Evolutionary conservation across 2,113 vertebrate genomes (phyloP).

Genomic region (Octodon degus): DNA sequence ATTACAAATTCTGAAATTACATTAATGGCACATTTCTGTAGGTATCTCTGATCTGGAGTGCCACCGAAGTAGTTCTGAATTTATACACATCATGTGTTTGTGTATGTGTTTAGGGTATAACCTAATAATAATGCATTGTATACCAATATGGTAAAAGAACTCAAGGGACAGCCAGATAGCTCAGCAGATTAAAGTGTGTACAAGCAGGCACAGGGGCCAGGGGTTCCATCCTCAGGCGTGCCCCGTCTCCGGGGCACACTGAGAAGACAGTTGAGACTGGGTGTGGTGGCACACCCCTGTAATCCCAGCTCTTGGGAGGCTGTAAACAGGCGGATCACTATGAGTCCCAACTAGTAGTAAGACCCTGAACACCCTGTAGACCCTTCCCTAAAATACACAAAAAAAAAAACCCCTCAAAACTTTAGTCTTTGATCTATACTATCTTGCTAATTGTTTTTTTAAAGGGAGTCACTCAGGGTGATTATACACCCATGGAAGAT

Average conservation of each 20-base stretch:
- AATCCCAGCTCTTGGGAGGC: no score
- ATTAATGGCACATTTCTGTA: not conserved
- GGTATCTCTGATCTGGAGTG: not conserved
- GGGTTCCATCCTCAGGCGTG: no score
- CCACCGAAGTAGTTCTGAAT: not conserved
- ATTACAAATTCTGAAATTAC: conserved; percentile 1
- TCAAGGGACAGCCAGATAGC: not conserved
- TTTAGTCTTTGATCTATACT: not conserved
- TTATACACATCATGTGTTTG: not conserved
- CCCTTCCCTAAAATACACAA: no score
- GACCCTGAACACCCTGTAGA: no score
- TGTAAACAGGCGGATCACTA: no score
- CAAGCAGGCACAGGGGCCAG: not conserved
- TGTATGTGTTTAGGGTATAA: not conserved
- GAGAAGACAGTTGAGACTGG: no score
- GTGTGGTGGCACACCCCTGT: no score
- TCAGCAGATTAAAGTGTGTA: no score
- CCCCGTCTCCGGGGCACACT: no score
- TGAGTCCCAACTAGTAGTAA: no score
- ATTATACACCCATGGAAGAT: conserved; percentile 91
- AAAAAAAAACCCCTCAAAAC: no score
- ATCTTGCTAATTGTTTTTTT: conserved; percentile 30
- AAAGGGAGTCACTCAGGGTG: conserved; percentile 91
- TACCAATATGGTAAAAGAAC: conserved; percentile 40
- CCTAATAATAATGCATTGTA: not conserved